Evolutionary conservation across 2,113 vertebrate genomes (phyloP), one percentile per base, ranked within the genome.

Genomic region (Mixornis gularis): DNA sequence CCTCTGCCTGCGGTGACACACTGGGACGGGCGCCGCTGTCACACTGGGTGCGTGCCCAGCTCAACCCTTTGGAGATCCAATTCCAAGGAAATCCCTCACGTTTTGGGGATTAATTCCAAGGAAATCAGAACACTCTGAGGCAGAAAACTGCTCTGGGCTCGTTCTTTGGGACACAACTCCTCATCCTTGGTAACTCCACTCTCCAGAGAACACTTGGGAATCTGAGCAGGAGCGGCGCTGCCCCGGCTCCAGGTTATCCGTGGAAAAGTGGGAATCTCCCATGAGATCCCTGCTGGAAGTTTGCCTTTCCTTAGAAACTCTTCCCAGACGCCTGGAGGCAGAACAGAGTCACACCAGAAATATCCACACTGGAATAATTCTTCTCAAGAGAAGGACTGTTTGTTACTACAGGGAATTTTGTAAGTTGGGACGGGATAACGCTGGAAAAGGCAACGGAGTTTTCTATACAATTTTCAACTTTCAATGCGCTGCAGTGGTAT

Each of bases 391-490:
- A 92, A 95, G 91, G 91, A 95, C 96, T 90, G 78, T 97, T 93
- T 96, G 95, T 95, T 96, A 96, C 69, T 69, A 89, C 6, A 74
- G 95, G 95, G 83, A 89, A 87, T 97, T 97, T 97, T 97, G 91
- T 97, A 96, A 97, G 94, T 73, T 73, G 89, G 53, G 84, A 86
- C 10, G 84, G 95, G 94, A 76, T 55, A 55, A 91, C n/a, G 36
- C 89, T 77, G 40, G 85, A 83, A 95, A 97, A 95, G 89, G 91
- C 94, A 95, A 96, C 3, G 80, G 95, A 68, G 84, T 96, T 96
- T 97, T 97, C 95, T 97, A 96, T 85, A 95, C 77, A 87, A 81
- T 90, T 91, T 96, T 93, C 95, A 92, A 94, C 53, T 95, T 95
- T 48, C 89, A 94, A 95, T 89, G 95, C 16, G 48, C 94, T 81